Evolutionary conservation across 2,888 invertebrate species (phyloP), one percentile per base, ranked within the genome.

Genomic region (Cybosia mesomella): DNA sequence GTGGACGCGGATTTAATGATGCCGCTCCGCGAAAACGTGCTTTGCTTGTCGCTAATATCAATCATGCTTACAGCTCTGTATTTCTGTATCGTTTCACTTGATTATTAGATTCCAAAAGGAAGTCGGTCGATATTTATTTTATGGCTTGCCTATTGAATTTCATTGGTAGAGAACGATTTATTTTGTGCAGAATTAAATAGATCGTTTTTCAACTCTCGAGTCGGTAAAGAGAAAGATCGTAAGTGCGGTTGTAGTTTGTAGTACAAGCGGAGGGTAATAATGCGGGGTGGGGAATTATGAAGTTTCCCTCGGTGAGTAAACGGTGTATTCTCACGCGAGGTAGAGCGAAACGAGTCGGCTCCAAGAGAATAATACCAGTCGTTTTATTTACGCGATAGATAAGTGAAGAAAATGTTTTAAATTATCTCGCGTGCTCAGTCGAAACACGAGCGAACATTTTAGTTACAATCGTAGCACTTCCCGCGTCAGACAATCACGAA

Each of bases 341-440:
- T 73, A 72, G 77, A 87, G 86, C 88, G 81, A 87, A 87, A 86
- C 88, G 81, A 86, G 88, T 84, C 87, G 84, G 77, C 80, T 77
- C 84, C 87, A 84, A 92, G 90, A 92, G 91, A 91, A 90, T 91
- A 91, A 90, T 91, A 86, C 87, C 74, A 82, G 77, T 81, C 77
- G 77, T 79, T 85, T 89, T 89, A 88, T 91, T 91, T 89, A 90
- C 87, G 87, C 83, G 87, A 88, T 86, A 91, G 91, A 89, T 90
- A 89, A 91, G 86, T 85, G 84, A 88, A 83, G 87, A 85, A 85
- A 90, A 89, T 89, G 90, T 88, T 89, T 87, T 87, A 89, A 89
- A 89, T 88, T 88, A 89, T 89, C 88, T 88, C 79, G 87, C 88
- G 85, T 87, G 87, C 83, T 73, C 76, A 77, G 80, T 78, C 77